phyloP scores from a whole-genome alignment of 1,140 invertebrate genomes.

The Cataglyphis hispanica region DNA sequence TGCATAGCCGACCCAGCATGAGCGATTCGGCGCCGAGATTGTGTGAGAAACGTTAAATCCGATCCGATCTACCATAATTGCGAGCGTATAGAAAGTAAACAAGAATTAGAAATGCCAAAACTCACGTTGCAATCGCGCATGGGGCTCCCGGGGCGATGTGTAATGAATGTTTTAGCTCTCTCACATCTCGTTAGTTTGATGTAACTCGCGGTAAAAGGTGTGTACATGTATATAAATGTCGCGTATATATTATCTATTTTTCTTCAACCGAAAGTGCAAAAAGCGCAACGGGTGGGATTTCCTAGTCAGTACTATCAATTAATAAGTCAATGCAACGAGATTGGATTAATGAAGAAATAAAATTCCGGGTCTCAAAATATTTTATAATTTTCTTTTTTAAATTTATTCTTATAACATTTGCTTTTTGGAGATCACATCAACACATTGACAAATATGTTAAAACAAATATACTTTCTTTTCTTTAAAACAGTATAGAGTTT shows the following conservation, averaged over 20 bases:
- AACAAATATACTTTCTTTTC: neutral
- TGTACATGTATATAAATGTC: neutral
- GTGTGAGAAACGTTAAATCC: constrained; percentile 49
- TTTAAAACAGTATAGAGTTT: neutral
- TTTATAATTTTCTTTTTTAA: neutral
- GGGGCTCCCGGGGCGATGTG: neutral
- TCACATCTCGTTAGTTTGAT: neutral
- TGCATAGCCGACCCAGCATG: neutral
- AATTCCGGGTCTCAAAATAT: neutral
- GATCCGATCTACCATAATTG: constrained; percentile 26
- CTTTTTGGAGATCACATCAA: neutral
- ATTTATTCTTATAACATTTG: neutral
- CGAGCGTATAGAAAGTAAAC: constrained; percentile 24
- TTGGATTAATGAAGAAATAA: constrained; percentile 36
- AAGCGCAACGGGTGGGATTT: neutral
- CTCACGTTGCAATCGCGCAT: constrained; percentile 27
- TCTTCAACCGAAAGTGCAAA: neutral
- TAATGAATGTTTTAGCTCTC: constrained; percentile 1
- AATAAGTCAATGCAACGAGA: constrained; percentile 28
- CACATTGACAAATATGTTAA: neutral
- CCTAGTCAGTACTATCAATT: neutral
- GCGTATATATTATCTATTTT: neutral
- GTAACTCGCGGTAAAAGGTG: neutral
- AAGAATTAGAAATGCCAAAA: constrained; percentile 54
- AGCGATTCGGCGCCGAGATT: constrained; percentile 36